These are phyloP conservation scores for Zele albiditarsus DNA, from an alignment of 2,888 invertebrate genomes.

Conservation along the genomic window DNA sequence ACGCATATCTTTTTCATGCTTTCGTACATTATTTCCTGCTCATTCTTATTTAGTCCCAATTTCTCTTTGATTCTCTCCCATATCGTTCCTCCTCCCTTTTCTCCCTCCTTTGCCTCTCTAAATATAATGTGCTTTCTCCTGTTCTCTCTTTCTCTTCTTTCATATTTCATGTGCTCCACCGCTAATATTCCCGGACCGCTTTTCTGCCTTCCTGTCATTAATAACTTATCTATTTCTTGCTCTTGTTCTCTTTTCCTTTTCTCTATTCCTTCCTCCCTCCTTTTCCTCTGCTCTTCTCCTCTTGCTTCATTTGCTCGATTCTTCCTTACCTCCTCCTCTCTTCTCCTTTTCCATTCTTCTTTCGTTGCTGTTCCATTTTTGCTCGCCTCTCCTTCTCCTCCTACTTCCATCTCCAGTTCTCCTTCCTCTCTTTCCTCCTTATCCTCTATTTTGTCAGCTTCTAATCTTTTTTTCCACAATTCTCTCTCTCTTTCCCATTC, in stretches of 20 bases:
- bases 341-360: conserved; percentile 19
- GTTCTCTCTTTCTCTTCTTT: not conserved
- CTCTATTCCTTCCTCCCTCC: not conserved
- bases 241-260: not conserved
- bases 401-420: not conserved
- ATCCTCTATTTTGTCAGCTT: too few relatives aligned
- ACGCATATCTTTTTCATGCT: conserved; percentile 1
- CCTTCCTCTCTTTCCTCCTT: not conserved
- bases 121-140: not conserved
- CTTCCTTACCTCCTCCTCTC: not conserved
- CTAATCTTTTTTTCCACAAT: not conserved
- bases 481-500: not conserved
- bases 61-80: not conserved
- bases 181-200: not conserved
- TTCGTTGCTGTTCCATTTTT: conserved; percentile 7
- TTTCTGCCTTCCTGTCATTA: too few relatives aligned
- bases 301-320: not conserved
- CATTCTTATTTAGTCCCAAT: not conserved
- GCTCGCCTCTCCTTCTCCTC: not conserved
- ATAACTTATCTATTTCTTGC: too few relatives aligned
- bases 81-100: too few relatives aligned
- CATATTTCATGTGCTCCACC: not conserved
- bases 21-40: not conserved
- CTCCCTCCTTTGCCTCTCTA: not conserved
- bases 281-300: too few relatives aligned